A percentile compares a stretch with the other conserved stretches of the same genome.
phyloP scores from a whole-genome alignment of 2,888 invertebrate genomes.

The Onchidella celtica region DNA sequence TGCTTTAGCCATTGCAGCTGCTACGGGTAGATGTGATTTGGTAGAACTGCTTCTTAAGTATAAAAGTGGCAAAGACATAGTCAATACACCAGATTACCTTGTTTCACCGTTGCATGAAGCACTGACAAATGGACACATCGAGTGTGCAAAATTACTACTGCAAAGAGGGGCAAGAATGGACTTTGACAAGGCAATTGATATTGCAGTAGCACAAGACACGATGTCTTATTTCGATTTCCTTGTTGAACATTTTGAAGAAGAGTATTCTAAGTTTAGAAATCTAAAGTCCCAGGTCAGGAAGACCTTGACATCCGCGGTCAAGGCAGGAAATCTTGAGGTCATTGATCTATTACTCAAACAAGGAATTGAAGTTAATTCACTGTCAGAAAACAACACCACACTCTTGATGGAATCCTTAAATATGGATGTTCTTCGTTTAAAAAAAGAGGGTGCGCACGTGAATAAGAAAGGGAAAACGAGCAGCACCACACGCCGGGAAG shows the following conservation, averaged over 20 bases:
- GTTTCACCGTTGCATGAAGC: not conserved
- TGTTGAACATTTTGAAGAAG: not conserved
- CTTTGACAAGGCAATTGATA: not conserved
- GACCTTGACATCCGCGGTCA: no score
- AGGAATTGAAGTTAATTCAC: no score
- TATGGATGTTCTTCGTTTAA: no score
- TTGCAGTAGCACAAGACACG: not conserved
- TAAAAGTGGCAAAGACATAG: not conserved
- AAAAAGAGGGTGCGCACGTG: not conserved
- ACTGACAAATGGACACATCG: not conserved
- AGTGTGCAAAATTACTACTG: not conserved
- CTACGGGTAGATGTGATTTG: not conserved
- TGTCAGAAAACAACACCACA: no score
- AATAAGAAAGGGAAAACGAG: not conserved
- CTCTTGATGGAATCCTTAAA: no score
- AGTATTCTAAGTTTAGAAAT: not conserved
- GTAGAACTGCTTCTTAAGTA: constrained; percentile 1
- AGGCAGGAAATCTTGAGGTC: not conserved
- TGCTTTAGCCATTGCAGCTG: not conserved
- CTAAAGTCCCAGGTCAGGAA: no score
- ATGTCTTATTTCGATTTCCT: not conserved
- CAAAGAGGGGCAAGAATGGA: constrained; percentile 4
- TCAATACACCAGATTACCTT: not conserved
- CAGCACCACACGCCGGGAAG: no score
- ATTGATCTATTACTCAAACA: not conserved